Base-by-base conservation (phyloP, 2,888 invertebrate species). In the Sesia apiformis region DNA sequence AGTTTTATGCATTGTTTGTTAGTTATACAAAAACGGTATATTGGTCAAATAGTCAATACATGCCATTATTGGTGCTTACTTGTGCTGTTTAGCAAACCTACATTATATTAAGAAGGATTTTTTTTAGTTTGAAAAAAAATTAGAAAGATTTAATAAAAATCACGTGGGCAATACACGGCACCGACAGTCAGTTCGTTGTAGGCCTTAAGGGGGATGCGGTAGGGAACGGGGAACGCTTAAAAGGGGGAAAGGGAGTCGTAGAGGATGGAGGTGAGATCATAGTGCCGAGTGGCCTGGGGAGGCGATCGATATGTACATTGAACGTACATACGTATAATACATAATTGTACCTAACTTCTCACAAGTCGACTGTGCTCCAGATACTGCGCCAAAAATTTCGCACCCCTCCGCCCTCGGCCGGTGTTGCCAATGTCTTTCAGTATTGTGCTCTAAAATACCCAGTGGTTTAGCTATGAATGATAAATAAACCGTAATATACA, bases 281-380 rank as follows among this genome's bases (percentile, higher is more conserved):
- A 89, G 88, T 88, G 88, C 87, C 86, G 87, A 87, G 88, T 86
- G 84, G 84, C 85, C 80, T 75, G 85, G 87, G 84, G 84, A 84
- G 84, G 80, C 88, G 88, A 89, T 89, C 88, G 86, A 89, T 89
- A 88, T 87, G 88, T 88, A 88, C 87, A 87, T 87, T 87, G 85
- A 87, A 83, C 86, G 81, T 86, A 87, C 80, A 84, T 87, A 86
- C 77, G 49, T 53, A 40, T 52, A 38, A 50, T 53, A 53, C 52
- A 57, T 51, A 86, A 81, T 81, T 76, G 82, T 84, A 82, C 85
- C 86, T 84, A 83, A 84, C 84, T 85, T 84, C 85, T 84, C 85
- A 77, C 86, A 83, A 85, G 85, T 84, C 85, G 77, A 84, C 81
- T 86, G 85, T 84, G 85, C 80, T 84, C 85, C 81, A 87, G 83